phyloP scores from a whole-genome alignment of 2,888 invertebrate species.

The Macrophya alboannulata region DNA sequence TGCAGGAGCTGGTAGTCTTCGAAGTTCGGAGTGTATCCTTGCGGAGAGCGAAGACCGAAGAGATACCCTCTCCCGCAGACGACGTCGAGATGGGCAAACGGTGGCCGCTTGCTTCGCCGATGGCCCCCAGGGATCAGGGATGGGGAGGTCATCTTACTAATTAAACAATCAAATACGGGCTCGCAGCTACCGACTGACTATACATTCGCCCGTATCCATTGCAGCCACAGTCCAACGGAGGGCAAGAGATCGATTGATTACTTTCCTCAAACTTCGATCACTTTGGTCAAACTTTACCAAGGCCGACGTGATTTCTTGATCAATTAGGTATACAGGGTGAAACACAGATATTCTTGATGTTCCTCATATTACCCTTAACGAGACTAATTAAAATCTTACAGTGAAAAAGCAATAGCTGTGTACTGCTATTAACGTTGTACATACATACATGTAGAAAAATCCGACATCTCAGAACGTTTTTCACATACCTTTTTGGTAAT shows the following conservation, averaged over 20 bases:
- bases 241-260: constrained; percentile 63
- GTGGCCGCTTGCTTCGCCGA: constrained; percentile 46
- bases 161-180: constrained; percentile 80
- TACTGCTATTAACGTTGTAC: background rate
- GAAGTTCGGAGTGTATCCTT: constrained; percentile 70
- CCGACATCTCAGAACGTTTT: background rate
- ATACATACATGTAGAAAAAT: background rate
- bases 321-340: background rate
- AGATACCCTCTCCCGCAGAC: constrained; percentile 42
- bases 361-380: background rate
- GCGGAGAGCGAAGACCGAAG: constrained; percentile 58
- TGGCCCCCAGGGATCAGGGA: constrained; percentile 66
- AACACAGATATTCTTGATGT: background rate
- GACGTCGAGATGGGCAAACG: constrained; percentile 50
- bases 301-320: constrained; percentile 1
- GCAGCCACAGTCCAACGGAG: constrained; percentile 70
- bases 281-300: constrained; percentile 3
- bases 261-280: constrained; percentile 72
- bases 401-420: background rate
- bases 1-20: constrained; percentile 71
- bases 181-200: constrained; percentile 67
- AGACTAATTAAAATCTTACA: too few relatives aligned
- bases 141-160: constrained; percentile 78
- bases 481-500: background rate
- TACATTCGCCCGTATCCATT: constrained; percentile 65